These are phyloP conservation scores for Aspidiotus rigidus DNA, from an alignment of 2,888 invertebrate species.

Conservation along the genomic window DNA sequence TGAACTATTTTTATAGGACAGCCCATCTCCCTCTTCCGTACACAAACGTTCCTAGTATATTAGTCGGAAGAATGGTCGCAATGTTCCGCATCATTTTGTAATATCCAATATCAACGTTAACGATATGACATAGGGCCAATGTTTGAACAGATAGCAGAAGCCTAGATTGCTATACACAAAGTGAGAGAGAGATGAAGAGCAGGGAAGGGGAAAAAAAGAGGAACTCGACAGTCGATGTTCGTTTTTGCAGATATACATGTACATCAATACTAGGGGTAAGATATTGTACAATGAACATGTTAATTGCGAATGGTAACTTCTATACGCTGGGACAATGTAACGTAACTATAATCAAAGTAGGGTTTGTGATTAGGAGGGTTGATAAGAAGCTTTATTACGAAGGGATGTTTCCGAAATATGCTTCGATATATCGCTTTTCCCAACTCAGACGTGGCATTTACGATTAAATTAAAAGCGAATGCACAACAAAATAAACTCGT, in stretches of 20 bases:
- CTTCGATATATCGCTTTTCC: constrained; percentile 23
- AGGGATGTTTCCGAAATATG: constrained; percentile 27
- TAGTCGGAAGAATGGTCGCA: constrained; percentile 1
- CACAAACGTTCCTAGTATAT: neutral
- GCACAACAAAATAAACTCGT: neutral
- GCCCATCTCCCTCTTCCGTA: too few relatives aligned
- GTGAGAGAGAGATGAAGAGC: neutral
- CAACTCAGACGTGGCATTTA: neutral
- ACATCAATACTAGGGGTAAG: constrained; percentile 10
- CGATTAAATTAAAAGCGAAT: constrained; percentile 9
- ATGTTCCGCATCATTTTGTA: constrained; percentile 28
- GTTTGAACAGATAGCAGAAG: constrained; percentile 12
- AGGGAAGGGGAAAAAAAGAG: neutral
- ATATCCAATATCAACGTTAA: constrained; percentile 22
- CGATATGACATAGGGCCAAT: neutral
- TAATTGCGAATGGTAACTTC: constrained; percentile 23
- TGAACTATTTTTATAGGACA: too few relatives aligned
- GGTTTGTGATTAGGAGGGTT: constrained; percentile 29
- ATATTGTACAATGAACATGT: constrained; percentile 31
- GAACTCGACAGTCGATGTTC: neutral
- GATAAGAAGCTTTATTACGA: constrained; percentile 30
- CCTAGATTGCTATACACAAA: neutral
- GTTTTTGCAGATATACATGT: neutral
- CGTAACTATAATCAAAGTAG: constrained; percentile 30
- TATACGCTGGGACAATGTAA: constrained; percentile 5